Evolutionary conservation across 2,888 invertebrate species (phyloP).

Genomic region (Synanthedon myopaeformis): DNA sequence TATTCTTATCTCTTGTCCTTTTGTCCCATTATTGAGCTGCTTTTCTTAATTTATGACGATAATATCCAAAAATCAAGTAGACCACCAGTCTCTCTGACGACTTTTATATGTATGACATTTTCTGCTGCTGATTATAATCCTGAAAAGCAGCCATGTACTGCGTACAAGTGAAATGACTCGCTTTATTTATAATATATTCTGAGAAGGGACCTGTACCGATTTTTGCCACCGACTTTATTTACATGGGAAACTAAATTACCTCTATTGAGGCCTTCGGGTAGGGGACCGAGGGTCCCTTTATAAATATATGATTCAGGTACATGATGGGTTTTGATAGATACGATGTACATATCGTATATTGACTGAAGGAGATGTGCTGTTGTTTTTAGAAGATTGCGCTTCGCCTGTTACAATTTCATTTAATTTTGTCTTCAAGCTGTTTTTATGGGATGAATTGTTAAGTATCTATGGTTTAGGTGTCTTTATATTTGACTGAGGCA

Average conservation of each 20-base stretch:
- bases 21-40: no score
- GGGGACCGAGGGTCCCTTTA: slow-evolving; percentile 5
- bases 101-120: no score
- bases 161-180: background rate
- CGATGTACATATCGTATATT: slow-evolving; percentile 11
- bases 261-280: slow-evolving; percentile 19
- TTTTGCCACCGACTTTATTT: slow-evolving; percentile 35
- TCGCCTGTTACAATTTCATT: no score
- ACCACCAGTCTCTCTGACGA: no score
- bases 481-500: no score
- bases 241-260: slow-evolving; percentile 38
- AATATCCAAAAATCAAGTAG: no score
- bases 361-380: background rate
- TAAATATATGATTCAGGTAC: slow-evolving; percentile 5
- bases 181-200: slow-evolving; percentile 9
- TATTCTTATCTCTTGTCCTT: no score
- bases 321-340: slow-evolving; percentile 14
- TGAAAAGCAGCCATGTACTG: background rate
- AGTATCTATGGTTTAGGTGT: no score
- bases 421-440: no score
- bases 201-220: slow-evolving; percentile 22
- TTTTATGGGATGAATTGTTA: no score
- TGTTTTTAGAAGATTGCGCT: background rate
- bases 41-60: no score
- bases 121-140: no score